phyloP scores from a whole-genome alignment of 2,113 vertebrate genomes.

The Isichthys henryi region DNA sequence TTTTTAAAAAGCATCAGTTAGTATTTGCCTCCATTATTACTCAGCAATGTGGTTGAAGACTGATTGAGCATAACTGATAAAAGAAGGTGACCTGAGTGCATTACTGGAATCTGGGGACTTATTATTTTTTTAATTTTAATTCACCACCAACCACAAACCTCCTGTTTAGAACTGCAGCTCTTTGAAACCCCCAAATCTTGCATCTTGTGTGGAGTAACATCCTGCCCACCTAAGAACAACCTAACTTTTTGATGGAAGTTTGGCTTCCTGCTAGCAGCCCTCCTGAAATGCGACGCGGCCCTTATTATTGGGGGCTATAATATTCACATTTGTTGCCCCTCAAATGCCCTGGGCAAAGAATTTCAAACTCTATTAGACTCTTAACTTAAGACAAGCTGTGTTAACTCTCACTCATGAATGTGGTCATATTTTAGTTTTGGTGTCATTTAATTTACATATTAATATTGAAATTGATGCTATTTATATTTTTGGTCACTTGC shows the following conservation, averaged over 20 bases:
- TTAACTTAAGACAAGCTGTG: not conserved
- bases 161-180: not conserved
- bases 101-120: not conserved
- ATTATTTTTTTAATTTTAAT: not conserved
- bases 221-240: not conserved
- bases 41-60: not conserved
- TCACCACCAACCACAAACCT: not conserved
- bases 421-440: not conserved
- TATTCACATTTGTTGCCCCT: not conserved
- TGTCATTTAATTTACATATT: not conserved
- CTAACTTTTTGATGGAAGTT: not conserved
- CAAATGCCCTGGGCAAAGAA: not conserved
- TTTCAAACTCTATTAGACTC: not conserved
- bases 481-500: not conserved
- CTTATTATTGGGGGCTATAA: not conserved
- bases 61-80: not conserved
- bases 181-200: not conserved
- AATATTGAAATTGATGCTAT: not conserved
- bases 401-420: not conserved
- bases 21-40: not conserved
- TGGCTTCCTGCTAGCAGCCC: not conserved
- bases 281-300: not conserved
- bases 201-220: not conserved
- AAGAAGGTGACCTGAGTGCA: not conserved
- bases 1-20: not conserved